A percentile compares a stretch with the other conserved stretches of the same genome.
Evolutionary conservation across 2,888 invertebrate species (phyloP).

Genomic region (Eledona agricola): DNA sequence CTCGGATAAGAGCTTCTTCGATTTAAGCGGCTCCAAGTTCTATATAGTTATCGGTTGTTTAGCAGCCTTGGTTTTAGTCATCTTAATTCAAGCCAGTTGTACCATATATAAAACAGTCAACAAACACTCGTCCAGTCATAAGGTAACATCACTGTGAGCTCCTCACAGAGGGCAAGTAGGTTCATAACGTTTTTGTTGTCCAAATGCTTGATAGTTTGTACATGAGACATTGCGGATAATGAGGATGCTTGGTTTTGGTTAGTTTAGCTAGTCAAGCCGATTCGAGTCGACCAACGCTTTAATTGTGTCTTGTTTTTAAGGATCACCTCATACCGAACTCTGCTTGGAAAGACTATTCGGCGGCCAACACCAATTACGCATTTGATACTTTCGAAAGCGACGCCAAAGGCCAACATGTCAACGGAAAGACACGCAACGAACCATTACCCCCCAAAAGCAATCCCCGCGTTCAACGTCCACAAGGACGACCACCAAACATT

Average conservation of each 20-base stretch:
- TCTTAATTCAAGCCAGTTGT: slow-evolving; percentile 83
- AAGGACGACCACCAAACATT: slow-evolving; percentile 55
- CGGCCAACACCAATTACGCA: slow-evolving; percentile 86
- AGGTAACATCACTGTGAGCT: slow-evolving; percentile 69
- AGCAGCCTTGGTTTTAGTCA: slow-evolving; percentile 79
- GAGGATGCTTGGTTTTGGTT: too few species aligned
- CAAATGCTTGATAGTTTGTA: slow-evolving; percentile 31
- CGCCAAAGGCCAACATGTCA: slow-evolving; percentile 67
- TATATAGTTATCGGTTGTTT: slow-evolving; percentile 87
- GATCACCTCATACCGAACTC: slow-evolving; percentile 84
- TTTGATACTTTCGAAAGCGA: slow-evolving; percentile 89
- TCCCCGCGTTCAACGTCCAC: slow-evolving; percentile 51
- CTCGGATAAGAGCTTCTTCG: slow-evolving; percentile 66
- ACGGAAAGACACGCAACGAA: slow-evolving; percentile 51
- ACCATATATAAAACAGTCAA: slow-evolving; percentile 78
- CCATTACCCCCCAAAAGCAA: slow-evolving; percentile 50
- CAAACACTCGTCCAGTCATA: slow-evolving; percentile 68
- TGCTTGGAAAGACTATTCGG: slow-evolving; percentile 89
- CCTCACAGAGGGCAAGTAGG: slow-evolving; percentile 54
- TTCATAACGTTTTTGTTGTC: slow-evolving; percentile 43
- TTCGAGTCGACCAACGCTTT: not conserved
- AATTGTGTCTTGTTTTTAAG: slow-evolving; percentile 63
- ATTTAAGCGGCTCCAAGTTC: slow-evolving; percentile 75
- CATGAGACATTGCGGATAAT: too few species aligned
- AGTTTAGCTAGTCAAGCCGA: too few species aligned